Evolutionary conservation across 2,888 invertebrate species (phyloP).

Genomic region (Ectemnius continuus): DNA sequence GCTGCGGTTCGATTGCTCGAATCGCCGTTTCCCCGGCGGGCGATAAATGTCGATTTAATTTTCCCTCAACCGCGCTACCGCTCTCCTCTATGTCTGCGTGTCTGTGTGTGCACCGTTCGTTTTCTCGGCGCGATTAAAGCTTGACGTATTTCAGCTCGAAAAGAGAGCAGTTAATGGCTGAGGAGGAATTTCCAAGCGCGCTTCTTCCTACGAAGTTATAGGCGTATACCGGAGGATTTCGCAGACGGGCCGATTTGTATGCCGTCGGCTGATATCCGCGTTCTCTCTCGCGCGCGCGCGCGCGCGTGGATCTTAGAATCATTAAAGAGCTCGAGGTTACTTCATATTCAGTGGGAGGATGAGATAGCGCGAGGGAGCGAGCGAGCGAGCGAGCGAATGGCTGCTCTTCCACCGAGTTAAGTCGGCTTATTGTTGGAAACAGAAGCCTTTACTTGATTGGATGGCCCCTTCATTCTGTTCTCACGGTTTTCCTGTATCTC

Average conservation of each 20-base stretch:
- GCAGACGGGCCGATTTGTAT: neutral
- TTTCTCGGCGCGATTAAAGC: no score
- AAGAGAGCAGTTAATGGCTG: no score
- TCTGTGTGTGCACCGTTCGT: no score
- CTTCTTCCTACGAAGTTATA: neutral
- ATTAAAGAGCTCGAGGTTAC: conserved; percentile 6
- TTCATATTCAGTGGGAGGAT: conserved; percentile 2
- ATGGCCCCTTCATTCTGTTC: neutral
- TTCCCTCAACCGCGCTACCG: no score
- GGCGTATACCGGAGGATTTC: neutral
- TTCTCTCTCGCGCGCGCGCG: neutral
- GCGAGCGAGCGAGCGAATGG: neutral
- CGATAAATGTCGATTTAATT: no score
- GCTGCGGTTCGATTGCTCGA: no score
- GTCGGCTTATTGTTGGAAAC: conserved; percentile 9
- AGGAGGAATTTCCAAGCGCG: no score
- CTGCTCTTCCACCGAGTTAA: neutral
- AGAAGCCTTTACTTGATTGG: conserved; percentile 3
- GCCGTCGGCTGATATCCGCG: neutral
- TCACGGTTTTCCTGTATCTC: neutral
- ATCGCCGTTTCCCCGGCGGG: no score
- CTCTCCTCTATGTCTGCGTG: no score
- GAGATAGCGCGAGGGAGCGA: neutral
- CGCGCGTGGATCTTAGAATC: conserved; percentile 1
- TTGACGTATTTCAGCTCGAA: no score